Evolutionary conservation across 2,888 invertebrate genomes (phyloP).

Genomic region (Buathra laborator): DNA sequence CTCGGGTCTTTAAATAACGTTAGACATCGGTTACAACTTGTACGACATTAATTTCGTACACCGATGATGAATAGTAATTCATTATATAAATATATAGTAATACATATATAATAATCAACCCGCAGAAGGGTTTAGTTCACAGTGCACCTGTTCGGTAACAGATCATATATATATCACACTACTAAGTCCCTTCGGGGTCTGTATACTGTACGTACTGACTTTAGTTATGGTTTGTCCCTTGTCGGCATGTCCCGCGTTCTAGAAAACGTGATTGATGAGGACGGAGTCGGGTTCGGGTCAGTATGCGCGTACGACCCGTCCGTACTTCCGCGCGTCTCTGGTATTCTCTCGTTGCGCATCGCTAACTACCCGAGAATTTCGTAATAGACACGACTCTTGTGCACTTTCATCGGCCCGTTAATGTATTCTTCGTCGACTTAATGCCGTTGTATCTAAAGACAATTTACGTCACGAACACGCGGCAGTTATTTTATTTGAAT

Average conservation of each 20-base stretch:
- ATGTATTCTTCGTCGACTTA: background rate
- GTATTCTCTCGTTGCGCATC: conserved; percentile 4
- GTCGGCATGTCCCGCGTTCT: conserved; percentile 13
- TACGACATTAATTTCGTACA: background rate
- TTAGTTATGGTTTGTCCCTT: background rate
- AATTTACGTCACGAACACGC: background rate
- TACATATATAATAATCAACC: background rate
- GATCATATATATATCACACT: conserved; percentile 5
- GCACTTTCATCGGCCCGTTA: background rate
- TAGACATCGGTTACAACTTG: no score
- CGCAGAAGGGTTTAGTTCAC: background rate
- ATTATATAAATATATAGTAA: no score
- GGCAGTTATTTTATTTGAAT: background rate
- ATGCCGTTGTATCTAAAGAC: background rate
- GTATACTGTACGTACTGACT: background rate
- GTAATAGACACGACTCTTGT: background rate
- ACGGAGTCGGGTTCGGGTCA: background rate
- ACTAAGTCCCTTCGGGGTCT: conserved; percentile 7
- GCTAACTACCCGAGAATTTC: conserved; percentile 20
- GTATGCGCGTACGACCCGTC: no score
- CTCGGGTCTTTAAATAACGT: no score
- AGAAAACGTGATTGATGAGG: conserved; percentile 25
- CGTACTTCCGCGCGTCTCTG: no score
- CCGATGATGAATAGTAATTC: background rate
- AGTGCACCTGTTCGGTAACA: background rate